These are phyloP conservation scores for Chiloscyllium plagiosum DNA, from an alignment of 2,113 vertebrate genomes.

Conservation along the genomic window DNA sequence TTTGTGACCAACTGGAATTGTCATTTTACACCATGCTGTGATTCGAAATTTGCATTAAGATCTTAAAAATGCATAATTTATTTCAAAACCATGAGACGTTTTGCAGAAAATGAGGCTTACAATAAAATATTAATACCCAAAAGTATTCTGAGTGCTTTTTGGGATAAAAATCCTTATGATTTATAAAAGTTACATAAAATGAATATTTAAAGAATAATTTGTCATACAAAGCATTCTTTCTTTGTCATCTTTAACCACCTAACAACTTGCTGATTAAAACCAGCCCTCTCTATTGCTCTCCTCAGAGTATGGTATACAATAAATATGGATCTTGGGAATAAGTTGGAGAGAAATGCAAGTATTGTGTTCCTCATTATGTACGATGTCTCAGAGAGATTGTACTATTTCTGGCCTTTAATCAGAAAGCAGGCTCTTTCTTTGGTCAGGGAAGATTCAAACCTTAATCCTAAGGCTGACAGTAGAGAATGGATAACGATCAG, in stretches of 20 bases:
- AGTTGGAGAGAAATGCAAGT: not conserved
- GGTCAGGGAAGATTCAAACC: not conserved
- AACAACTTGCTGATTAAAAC: not conserved
- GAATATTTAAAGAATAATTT: slow-evolving; percentile 19
- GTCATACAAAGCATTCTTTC: not conserved
- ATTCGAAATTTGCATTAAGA: not conserved
- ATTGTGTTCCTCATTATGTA: not conserved
- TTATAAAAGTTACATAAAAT: not conserved
- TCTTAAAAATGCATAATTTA: not conserved
- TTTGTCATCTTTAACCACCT: not conserved
- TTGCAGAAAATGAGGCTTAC: not conserved
- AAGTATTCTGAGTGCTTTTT: not conserved
- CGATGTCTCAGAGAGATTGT: not conserved
- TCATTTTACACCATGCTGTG: not conserved
- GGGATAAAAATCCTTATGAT: not conserved
- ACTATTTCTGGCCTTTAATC: not conserved
- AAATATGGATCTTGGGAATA: not conserved
- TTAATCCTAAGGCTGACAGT: not conserved
- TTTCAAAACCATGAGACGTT: not conserved
- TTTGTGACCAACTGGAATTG: too few species aligned
- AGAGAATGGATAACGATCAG: not conserved
- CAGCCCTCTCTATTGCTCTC: not conserved
- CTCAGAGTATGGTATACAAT: not conserved
- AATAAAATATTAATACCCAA: not conserved
- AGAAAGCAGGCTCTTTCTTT: not conserved